These are phyloP conservation scores for Spicauda simplicius DNA, from an alignment of 2,888 invertebrate genomes.

Conservation along the genomic window DNA sequence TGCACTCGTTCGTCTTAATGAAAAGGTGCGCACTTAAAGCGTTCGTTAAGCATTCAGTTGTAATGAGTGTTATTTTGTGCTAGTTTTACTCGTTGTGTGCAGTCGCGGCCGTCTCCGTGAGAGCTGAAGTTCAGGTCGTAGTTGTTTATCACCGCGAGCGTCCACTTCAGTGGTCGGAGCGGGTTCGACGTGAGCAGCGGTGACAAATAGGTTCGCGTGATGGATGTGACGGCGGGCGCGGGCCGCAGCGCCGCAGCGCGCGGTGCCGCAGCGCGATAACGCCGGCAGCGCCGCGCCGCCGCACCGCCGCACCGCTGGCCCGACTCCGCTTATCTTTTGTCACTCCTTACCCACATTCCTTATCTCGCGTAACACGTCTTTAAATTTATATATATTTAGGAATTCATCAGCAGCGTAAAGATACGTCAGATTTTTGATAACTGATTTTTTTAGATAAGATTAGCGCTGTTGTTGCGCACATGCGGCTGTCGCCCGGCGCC, in stretches of 20 bases:
- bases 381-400: slow-evolving; percentile 25
- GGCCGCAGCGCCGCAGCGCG: background rate
- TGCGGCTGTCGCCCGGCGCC: background rate
- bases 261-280: background rate
- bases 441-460: slow-evolving; percentile 25
- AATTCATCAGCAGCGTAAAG: slow-evolving; percentile 31
- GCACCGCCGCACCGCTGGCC: slow-evolving; percentile 2
- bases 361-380: slow-evolving; percentile 17
- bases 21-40: background rate
- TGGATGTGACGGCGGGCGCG: background rate
- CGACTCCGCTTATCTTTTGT: slow-evolving; percentile 20
- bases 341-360: slow-evolving; percentile 27
- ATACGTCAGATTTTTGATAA: slow-evolving; percentile 39
- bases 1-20: too few species aligned
- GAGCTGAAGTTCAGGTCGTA: too few species aligned
- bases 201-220: slow-evolving; percentile 1
- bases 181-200: background rate
- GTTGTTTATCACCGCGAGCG: too few species aligned
- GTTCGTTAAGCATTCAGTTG: background rate
- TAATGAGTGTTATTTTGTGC: background rate
- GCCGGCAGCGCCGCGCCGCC: background rate
- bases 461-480: slow-evolving; percentile 3
- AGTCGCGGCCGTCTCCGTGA: too few species aligned
- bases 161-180: too few species aligned
- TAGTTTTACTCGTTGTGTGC: too few species aligned